Conservation (phyloP, 1,140 invertebrate species). For the Druon quercuslanigerum region DNA sequence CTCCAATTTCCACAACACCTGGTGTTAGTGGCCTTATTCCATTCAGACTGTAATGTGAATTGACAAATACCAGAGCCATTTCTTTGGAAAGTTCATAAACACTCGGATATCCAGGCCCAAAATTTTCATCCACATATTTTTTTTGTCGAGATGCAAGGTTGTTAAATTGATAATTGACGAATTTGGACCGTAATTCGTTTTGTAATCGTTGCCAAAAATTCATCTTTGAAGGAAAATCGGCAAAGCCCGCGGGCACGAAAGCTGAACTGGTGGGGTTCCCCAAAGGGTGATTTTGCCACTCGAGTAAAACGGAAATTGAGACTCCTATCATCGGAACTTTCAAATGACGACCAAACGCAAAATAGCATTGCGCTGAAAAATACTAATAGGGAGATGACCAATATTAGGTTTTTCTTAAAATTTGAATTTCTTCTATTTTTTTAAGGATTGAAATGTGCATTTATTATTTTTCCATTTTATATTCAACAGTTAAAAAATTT, state of each 20-base stretch:
- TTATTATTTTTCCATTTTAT: too few relatives aligned
- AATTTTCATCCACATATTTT: conserved; percentile 60
- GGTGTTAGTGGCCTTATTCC: conserved; percentile 72
- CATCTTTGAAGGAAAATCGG: conserved; percentile 77
- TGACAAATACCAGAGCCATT: conserved; percentile 75
- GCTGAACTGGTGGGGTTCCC: conserved; percentile 78
- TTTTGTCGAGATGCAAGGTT: conserved; percentile 46
- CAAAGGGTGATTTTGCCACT: conserved; percentile 78
- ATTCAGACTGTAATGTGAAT: conserved; percentile 76
- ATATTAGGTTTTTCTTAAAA: background rate
- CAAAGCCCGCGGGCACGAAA: conserved; percentile 71
- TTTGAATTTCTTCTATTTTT: too few relatives aligned
- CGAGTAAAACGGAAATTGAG: conserved; percentile 75
- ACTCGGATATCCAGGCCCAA: conserved; percentile 63
- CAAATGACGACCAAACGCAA: conserved; percentile 77
- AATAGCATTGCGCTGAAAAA: conserved; percentile 68
- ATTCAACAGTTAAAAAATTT: too few relatives aligned
- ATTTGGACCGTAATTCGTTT: conserved; percentile 8
- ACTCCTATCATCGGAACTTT: conserved; percentile 78
- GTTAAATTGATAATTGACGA: conserved; percentile 41
- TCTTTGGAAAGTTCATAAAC: conserved; percentile 71
- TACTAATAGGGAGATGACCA: conserved; percentile 45
- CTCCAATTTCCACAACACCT: conserved; percentile 78
- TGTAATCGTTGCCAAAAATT: conserved; percentile 77
- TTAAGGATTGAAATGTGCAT: too few relatives aligned